Evolutionary conservation across 2,888 invertebrate genomes (phyloP), one percentile per base, ranked within the genome.

Genomic region (Diadegma fenestrale): DNA sequence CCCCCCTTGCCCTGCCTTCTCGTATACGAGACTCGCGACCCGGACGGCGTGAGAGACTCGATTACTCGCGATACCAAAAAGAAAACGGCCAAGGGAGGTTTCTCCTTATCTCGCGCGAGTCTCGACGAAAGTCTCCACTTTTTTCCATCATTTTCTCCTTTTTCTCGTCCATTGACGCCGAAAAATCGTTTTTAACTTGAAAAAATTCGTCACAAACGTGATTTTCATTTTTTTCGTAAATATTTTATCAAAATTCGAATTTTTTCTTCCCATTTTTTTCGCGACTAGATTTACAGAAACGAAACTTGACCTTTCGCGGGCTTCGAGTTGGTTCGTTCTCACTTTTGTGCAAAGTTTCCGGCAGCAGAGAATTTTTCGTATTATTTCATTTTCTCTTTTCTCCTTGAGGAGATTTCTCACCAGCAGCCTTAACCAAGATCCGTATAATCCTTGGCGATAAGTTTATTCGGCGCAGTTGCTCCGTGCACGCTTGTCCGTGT

Each of bases 391-490:
- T 69, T 10, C 54, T 54, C 54, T 84, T 71, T 37, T 51, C n/a
- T 8, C 14, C 1, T 51, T 45, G 43, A 37, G 41, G 43, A 37
- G 41, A 64, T 76, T 82, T 71, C 63, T 63, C 19, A 33, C 37
- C 51, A 26, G n/a, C n/a, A n/a, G n/a, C n/a, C n/a, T 22, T 54
- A 26, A 7, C 12, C 30, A 17, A 45, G 72, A 78, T 92, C 89
- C 90, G 90, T 90, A 92, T 92, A 92, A 92, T 92, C 90, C 85
- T 86, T 88, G 84, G 78, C 78, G 84, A 89, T 73, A 84, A 89
- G 88, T 90, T 91, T 91, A 89, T 90, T 89, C 84, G 69, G 63
- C 48, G 37, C 37, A 82, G 80, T 63, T 75, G 63, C 48, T 63
- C n/a, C 41, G 48, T 85, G 86, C 87, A 87, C 73, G 66, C 45